A percentile compares a stretch with the other conserved stretches of the same genome.
These are phyloP conservation scores for Brachyhypopomus gauderio DNA, from an alignment of 2,113 vertebrate genomes.

Conservation along the genomic window DNA sequence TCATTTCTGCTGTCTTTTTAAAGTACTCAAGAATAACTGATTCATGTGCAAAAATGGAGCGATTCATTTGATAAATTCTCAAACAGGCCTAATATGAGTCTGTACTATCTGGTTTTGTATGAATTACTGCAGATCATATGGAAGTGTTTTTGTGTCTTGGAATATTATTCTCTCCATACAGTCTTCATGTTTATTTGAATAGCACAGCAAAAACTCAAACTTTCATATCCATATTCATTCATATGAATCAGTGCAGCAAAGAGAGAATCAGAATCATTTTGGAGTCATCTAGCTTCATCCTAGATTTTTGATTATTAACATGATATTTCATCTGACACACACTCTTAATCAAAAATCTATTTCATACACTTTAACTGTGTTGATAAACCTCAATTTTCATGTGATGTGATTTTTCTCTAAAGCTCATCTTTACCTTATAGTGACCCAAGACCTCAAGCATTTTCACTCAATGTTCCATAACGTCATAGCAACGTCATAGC, in stretches of 20 bases:
- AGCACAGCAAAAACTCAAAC: background rate
- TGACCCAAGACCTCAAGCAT: slow-evolving; percentile 62
- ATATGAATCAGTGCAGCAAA: background rate
- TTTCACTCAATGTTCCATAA: slow-evolving; percentile 45
- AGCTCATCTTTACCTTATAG: slow-evolving; percentile 56
- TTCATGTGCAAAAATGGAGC: too few relatives aligned
- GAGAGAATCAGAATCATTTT: too few relatives aligned
- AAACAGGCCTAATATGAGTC: too few relatives aligned
- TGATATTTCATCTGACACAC: background rate
- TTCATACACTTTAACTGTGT: slow-evolving; percentile 37
- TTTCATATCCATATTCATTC: background rate
- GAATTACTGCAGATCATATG: too few relatives aligned
- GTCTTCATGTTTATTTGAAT: background rate
- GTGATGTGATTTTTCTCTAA: slow-evolving; percentile 56
- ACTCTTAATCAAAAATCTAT: background rate
- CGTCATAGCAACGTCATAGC: slow-evolving; percentile 61
- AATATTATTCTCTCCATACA: background rate
- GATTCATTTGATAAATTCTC: too few relatives aligned
- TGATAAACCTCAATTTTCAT: slow-evolving; percentile 34
- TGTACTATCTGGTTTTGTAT: too few relatives aligned
- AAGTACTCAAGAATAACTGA: too few relatives aligned
- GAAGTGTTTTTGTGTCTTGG: background rate
- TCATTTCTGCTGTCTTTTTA: too few relatives aligned
- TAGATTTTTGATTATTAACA: background rate
- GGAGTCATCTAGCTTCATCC: too few relatives aligned